Conservation (phyloP, 2,113 vertebrate species). For the Chitala chitala region DNA sequence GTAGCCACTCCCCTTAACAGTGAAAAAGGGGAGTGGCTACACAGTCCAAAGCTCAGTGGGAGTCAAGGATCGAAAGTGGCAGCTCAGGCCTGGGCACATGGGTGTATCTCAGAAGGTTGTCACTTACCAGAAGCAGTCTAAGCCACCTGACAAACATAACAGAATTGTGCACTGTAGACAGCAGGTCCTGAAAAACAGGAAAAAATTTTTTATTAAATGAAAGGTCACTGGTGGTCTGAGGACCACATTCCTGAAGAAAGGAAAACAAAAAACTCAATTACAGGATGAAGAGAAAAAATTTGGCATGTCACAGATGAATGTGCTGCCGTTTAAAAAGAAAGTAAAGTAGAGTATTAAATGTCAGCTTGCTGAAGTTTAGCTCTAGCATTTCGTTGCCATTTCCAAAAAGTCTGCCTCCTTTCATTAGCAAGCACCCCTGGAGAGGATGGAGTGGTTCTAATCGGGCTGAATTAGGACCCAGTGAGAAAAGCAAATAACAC, state of each 20-base stretch:
- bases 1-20: no score
- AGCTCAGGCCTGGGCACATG: no score
- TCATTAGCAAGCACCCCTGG: background rate
- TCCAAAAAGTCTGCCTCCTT: background rate
- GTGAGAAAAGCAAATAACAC: background rate
- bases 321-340: background rate
- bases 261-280: background rate
- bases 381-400: slow-evolving; percentile 3
- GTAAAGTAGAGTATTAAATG: slow-evolving; percentile 4
- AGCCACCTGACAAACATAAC: no score
- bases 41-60: no score
- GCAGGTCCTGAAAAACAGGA: no score
- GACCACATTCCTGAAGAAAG: background rate
- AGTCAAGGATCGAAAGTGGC: no score
- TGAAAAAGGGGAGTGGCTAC: no score
- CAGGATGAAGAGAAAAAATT: background rate
- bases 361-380: slow-evolving; percentile 6
- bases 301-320: background rate
- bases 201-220: no score
- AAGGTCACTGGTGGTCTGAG: background rate
- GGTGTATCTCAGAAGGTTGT: no score
- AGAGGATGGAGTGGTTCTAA: slow-evolving; percentile 4
- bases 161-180: no score
- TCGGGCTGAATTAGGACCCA: background rate
- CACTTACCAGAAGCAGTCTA: no score